Base-by-base conservation (phyloP, 2,888 invertebrate genomes). In the Leptopterna dolabrata region DNA sequence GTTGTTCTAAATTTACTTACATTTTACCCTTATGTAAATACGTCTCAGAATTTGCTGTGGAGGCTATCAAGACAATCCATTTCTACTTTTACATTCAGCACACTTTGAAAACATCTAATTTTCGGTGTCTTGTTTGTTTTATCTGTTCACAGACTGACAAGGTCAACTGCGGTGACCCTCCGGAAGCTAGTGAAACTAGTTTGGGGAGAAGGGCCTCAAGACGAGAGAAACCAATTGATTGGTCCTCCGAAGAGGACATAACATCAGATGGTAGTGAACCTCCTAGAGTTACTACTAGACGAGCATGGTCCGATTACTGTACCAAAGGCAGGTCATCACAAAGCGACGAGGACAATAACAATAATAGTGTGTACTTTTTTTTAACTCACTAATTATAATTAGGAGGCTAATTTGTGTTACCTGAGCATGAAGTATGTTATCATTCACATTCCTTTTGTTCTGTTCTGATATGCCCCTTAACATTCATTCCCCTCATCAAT, bases 261-360 rank as follows among this genome's bases (percentile, higher is more conserved):
- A 90, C 90, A 14, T 90, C 91, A 71, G 92, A 91, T 85, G 91
- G 91, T 87, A 92, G 92, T 89, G 92, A 92, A 81, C 92, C 93
- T 89, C 93, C 93, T 90, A 95, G 95, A 13, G 95, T 95, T 2
- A 95, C 95, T 30, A 95, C 96, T 9, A 93, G 96, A 27, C 93
- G 95, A 89, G 95, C 95, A 76, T 96, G 96, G 96, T 95, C 95
- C 4, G 95, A 95, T 91, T 95, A 94, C 93, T 94, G 94, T 91
- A 93, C 92, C 80, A 94, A 89, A 86, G 89, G 93, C 71, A 94
- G 94, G 90, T 94, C 94, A 90, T 94, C 94, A 88, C 93, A 94
- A 90, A 94, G 94, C 24, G 94, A 94, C 89, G 94, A 94, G 86
- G 94, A 94, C 90, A 92, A 92, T 89, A 92, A 92, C 90, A 92